A percentile compares a stretch with the other conserved stretches of the same genome.
These are phyloP conservation scores for Corythoichthys haematopterus DNA, from an alignment of 2,113 vertebrate genomes.

Conservation along the genomic window DNA sequence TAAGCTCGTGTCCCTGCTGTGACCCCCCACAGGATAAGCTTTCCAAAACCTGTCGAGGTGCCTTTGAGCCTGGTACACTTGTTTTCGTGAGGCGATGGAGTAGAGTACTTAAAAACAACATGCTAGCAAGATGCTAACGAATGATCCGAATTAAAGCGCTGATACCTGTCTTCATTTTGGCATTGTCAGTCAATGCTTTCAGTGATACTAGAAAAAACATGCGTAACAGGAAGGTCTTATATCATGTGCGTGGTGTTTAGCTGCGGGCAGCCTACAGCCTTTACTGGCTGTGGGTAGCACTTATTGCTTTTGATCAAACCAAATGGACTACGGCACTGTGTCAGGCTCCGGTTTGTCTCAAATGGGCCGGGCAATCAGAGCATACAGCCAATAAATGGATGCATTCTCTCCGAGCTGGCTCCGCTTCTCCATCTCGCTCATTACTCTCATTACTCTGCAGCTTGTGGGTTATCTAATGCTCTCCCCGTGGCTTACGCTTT, in stretches of 20 bases:
- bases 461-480: constrained; percentile 71
- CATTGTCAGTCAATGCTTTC: neutral
- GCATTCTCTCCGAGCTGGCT: constrained; percentile 61
- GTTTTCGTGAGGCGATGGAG: neutral
- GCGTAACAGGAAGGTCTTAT: constrained; percentile 37
- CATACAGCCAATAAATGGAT: constrained; percentile 67
- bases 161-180: neutral
- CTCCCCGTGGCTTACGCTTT: constrained; percentile 64
- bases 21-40: constrained; percentile 1
- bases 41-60: constrained; percentile 1
- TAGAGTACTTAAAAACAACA: neutral
- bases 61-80: neutral
- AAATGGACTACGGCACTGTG: constrained; percentile 61
- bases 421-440: constrained; percentile 61
- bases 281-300: constrained; percentile 49
- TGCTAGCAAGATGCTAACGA: neutral
- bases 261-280: constrained; percentile 31
- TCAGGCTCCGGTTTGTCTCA: constrained; percentile 71
- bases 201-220: constrained; percentile 18
- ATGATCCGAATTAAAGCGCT: neutral
- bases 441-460: constrained; percentile 70
- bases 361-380: constrained; percentile 64
- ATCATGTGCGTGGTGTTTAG: constrained; percentile 34
- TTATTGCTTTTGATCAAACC: constrained; percentile 63
- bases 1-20: constrained; percentile 3